These are phyloP conservation scores for Pelosia muscerda DNA, from an alignment of 2,888 invertebrate genomes.

Conservation along the genomic window DNA sequence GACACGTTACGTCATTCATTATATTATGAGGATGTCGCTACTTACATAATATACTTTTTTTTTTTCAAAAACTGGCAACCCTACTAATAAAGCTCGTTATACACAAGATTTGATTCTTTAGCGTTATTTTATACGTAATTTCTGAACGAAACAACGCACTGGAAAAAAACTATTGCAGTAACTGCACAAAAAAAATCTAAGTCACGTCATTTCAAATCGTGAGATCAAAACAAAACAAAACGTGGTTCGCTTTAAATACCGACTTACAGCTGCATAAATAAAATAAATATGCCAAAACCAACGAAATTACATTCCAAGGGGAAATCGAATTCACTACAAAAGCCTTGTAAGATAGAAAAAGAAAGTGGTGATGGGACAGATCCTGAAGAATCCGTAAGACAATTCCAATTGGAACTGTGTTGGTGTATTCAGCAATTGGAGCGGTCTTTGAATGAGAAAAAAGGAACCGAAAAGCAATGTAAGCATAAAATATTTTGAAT, in stretches of 20 bases:
- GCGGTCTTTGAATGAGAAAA: slow-evolving; percentile 85
- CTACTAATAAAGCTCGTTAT: background rate
- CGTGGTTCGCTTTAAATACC: slow-evolving; percentile 51
- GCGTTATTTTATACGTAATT: background rate
- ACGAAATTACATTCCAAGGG: slow-evolving; percentile 79
- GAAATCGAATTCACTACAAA: slow-evolving; percentile 76
- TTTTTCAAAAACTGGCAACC: background rate
- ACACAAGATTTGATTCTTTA: background rate
- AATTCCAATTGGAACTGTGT: slow-evolving; percentile 92
- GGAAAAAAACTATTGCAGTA: background rate
- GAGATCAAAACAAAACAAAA: slow-evolving; percentile 60
- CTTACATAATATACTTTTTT: slow-evolving; percentile 7
- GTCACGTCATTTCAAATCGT: slow-evolving; percentile 18
- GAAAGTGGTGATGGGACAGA: slow-evolving; percentile 61
- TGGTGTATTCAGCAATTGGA: slow-evolving; percentile 93
- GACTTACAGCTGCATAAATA: slow-evolving; percentile 15
- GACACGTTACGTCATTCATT: slow-evolving; percentile 62
- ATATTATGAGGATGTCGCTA: slow-evolving; percentile 38
- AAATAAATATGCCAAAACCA: slow-evolving; percentile 72
- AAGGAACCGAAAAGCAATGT: slow-evolving; percentile 88
- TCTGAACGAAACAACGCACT: slow-evolving; percentile 1
- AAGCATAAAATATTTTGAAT: slow-evolving; percentile 51
- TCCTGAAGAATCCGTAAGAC: slow-evolving; percentile 86
- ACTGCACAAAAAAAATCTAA: background rate
- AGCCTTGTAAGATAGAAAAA: slow-evolving; percentile 70